Conservation (phyloP, 2,888 invertebrate species). For the Dioctria linearis region DNA sequence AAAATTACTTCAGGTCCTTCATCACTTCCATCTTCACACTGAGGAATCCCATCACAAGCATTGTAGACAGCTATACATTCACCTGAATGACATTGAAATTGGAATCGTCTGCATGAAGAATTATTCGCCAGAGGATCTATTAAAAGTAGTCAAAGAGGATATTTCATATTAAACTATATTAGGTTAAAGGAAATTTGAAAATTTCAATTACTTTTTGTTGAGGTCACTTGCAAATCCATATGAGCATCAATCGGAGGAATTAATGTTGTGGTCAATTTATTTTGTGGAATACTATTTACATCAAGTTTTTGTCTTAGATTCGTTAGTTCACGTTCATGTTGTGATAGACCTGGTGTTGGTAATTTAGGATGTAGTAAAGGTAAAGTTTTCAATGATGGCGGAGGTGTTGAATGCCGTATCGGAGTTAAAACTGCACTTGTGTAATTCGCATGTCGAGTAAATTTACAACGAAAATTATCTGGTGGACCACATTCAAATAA, state of each 20-base stretch:
- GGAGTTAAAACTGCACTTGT: constrained; percentile 87
- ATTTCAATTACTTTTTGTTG: constrained; percentile 46
- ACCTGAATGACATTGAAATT: constrained; percentile 89
- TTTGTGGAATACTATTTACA: constrained; percentile 68
- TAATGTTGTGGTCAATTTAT: constrained; percentile 51
- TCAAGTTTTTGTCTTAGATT: constrained; percentile 69
- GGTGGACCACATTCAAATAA: constrained; percentile 92
- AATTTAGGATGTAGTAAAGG: constrained; percentile 14
- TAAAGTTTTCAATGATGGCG: constrained; percentile 61
- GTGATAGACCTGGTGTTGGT: constrained; percentile 63
- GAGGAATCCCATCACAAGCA: constrained; percentile 94
- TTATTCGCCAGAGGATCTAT: constrained; percentile 16
- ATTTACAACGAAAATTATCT: constrained; percentile 93
- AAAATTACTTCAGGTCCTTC: constrained; percentile 80
- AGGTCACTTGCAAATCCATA: constrained; percentile 40
- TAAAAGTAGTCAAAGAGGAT: too few species aligned
- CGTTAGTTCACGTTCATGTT: constrained; percentile 70
- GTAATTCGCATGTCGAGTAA: constrained; percentile 89
- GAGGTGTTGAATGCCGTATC: constrained; percentile 66
- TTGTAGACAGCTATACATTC: constrained; percentile 97
- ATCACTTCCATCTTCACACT: constrained; percentile 93
- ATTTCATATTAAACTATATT: neutral
- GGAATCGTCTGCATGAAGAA: constrained; percentile 81
- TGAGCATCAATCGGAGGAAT: constrained; percentile 54
- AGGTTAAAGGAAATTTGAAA: neutral